These are phyloP conservation scores for Ctena decussata DNA, from an alignment of 2,888 invertebrate species.

Conservation along the genomic window DNA sequence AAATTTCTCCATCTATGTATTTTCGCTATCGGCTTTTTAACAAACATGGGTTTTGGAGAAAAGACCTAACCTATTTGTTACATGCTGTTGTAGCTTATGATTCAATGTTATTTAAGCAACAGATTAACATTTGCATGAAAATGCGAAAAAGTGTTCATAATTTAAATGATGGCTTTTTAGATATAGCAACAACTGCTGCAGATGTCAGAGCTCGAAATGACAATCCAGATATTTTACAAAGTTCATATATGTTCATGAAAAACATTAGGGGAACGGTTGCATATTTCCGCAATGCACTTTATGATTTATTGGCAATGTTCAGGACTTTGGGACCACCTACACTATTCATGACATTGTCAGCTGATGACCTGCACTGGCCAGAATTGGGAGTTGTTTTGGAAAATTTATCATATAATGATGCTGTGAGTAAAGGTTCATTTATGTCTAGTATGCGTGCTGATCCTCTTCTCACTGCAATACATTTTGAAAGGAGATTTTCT, in stretches of 20 bases:
- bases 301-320: constrained; percentile 22
- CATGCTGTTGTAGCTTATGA: constrained; percentile 22
- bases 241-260: constrained; percentile 37
- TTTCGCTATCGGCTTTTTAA: constrained; percentile 9
- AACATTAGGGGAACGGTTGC: constrained; percentile 28
- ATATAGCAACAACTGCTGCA: background rate
- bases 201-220: background rate
- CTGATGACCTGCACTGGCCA: constrained; percentile 18
- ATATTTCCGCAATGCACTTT: constrained; percentile 22
- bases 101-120: constrained; percentile 3
- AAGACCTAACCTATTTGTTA: constrained; percentile 15
- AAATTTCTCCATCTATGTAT: background rate
- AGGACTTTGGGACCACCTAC: constrained; percentile 12
- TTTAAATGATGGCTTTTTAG: too few relatives aligned
- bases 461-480: constrained; percentile 43
- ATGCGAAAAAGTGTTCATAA: background rate
- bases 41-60: constrained; percentile 6
- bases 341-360: constrained; percentile 15
- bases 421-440: background rate
- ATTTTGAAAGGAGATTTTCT: constrained; percentile 49
- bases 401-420: background rate
- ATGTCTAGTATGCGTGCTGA: background rate
- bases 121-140: constrained; percentile 14
- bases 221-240: constrained; percentile 8
- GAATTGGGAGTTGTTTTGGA: background rate